Conservation (phyloP, 2,797 vertebrate species). For the Girardinus metallicus region DNA sequence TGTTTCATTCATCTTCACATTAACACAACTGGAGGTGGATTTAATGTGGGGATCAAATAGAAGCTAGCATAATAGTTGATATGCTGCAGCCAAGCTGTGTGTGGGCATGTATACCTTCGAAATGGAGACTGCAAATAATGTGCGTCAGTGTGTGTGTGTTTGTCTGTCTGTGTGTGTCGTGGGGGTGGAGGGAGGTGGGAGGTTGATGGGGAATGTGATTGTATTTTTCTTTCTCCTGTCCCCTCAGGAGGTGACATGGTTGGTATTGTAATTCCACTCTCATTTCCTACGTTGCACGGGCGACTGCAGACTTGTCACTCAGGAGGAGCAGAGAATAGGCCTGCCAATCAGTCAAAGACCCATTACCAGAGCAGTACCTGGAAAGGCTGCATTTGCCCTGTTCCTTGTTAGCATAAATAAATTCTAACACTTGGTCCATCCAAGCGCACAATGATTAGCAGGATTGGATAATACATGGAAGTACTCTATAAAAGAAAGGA, state of each 20-base stretch:
- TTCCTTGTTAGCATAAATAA: constrained; percentile 74
- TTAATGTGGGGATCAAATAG: constrained; percentile 30
- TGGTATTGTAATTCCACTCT: constrained; percentile 83
- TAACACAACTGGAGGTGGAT: constrained; percentile 14
- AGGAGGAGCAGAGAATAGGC: constrained; percentile 74
- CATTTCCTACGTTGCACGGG: constrained; percentile 75
- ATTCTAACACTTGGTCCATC: constrained; percentile 66
- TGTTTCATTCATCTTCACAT: constrained; percentile 16
- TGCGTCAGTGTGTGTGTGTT: constrained; percentile 32
- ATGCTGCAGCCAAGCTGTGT: constrained; percentile 31
- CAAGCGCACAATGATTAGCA: constrained; percentile 49
- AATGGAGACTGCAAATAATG: constrained; percentile 35
- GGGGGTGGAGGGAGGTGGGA: constrained; percentile 17
- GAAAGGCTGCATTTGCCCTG: constrained; percentile 38
- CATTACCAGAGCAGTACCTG: constrained; percentile 64
- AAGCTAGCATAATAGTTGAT: constrained; percentile 31
- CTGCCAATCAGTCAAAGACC: constrained; percentile 80
- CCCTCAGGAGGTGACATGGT: constrained; percentile 80
- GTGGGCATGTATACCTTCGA: constrained; percentile 29
- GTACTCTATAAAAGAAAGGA: constrained; percentile 28
- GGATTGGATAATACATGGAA: constrained; percentile 19
- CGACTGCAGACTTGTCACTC: constrained; percentile 79
- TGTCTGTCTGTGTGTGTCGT: constrained; percentile 21
- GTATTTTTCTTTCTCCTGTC: constrained; percentile 76
- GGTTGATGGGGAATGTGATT: constrained; percentile 73